Conservation (phyloP, 2,888 invertebrate genomes). For the Boloria euphrosyne region DNA sequence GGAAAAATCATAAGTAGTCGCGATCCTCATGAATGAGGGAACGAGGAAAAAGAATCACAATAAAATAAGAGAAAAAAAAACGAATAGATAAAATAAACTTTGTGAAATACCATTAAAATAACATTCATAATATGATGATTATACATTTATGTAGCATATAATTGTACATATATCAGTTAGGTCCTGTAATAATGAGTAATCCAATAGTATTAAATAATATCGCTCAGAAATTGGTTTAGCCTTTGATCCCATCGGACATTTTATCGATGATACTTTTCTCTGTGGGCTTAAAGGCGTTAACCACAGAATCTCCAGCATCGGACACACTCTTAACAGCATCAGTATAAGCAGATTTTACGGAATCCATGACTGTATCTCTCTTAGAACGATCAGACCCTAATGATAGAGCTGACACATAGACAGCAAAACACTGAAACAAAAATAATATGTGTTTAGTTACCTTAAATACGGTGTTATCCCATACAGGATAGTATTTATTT, state of each 20-base stretch:
- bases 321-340: constrained; percentile 63
- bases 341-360: constrained; percentile 67
- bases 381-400: constrained; percentile 49
- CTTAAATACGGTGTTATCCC: too few species aligned
- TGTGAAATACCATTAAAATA: not conserved
- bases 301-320: constrained; percentile 69
- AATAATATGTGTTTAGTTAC: not conserved
- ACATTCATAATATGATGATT: not conserved
- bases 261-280: constrained; percentile 66
- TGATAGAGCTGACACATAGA: constrained; percentile 52
- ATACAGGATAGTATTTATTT: too few species aligned
- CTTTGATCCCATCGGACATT: constrained; percentile 63
- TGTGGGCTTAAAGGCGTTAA: constrained; percentile 70
- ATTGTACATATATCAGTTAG: too few species aligned
- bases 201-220: not conserved
- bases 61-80: too few species aligned
- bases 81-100: not conserved
- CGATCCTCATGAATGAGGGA: too few species aligned
- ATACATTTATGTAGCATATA: too few species aligned
- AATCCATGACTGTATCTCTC: constrained; percentile 70
- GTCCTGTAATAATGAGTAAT: too few species aligned
- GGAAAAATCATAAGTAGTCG: too few species aligned
- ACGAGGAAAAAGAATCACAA: too few species aligned
- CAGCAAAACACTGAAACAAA: constrained; percentile 27
- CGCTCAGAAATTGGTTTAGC: constrained; percentile 35